phyloP scores from a whole-genome alignment of 2,797 vertebrate species.

The Microctenopoma lineatum region DNA sequence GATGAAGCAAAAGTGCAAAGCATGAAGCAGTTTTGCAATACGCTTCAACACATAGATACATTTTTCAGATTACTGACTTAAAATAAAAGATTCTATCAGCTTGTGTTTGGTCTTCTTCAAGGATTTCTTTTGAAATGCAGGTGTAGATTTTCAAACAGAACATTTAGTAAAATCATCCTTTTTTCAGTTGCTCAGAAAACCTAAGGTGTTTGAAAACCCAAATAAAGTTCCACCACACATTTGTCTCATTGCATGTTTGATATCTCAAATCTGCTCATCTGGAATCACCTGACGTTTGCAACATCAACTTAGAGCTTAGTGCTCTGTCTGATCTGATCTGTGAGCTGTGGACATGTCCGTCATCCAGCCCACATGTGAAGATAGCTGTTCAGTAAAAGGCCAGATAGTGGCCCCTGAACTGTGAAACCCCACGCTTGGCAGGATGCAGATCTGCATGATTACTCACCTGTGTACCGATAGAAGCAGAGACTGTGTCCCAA shows the following conservation, averaged over 20 bases:
- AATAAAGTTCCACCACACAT: conserved; percentile 49
- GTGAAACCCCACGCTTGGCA: conserved; percentile 83
- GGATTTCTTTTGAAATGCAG: conserved; percentile 33
- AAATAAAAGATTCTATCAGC: conserved; percentile 48
- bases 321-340: conserved; percentile 62
- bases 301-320: conserved; percentile 58
- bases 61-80: conserved; percentile 22
- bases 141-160: conserved; percentile 31
- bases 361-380: conserved; percentile 68
- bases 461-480: conserved; percentile 78
- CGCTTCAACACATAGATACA: conserved; percentile 3
- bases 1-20: too few species aligned
- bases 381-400: conserved; percentile 54
- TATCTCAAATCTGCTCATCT: conserved; percentile 62
- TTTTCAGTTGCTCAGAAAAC: conserved; percentile 31
- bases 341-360: conserved; percentile 59
- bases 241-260: conserved; percentile 42
- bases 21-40: conserved; percentile 1
- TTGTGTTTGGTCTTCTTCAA: conserved; percentile 36
- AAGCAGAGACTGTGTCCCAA: conserved; percentile 75
- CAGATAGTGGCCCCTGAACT: conserved; percentile 79
- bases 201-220: conserved; percentile 46
- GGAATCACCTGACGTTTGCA: conserved; percentile 65
- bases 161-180: conserved; percentile 32
- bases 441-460: conserved; percentile 75